A percentile compares a stretch with the other conserved stretches of the same genome.
Conservation (phyloP, 2,797 vertebrate genomes). For the Danio choprae region DNA sequence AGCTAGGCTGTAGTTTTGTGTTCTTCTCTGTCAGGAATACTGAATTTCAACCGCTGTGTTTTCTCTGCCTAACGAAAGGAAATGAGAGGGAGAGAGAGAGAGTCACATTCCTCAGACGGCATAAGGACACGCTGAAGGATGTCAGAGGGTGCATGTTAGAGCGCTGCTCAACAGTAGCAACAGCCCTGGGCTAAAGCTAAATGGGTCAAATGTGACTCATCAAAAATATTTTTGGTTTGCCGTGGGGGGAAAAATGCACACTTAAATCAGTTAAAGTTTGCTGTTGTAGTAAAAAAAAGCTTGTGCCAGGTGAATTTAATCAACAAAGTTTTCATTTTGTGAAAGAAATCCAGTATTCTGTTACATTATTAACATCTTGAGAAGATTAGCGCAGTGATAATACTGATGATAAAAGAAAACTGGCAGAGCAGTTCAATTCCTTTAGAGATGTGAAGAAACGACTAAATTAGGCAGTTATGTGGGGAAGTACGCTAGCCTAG, state of each 20-base stretch:
- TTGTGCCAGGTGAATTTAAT: constrained; percentile 4
- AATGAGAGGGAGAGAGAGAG: constrained; percentile 19
- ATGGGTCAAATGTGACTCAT: constrained; percentile 48
- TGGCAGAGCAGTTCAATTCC: neutral
- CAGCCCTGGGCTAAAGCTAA: constrained; percentile 44
- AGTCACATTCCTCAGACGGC: constrained; percentile 28
- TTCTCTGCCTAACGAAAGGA: constrained; percentile 33
- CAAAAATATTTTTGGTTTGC: constrained; percentile 40
- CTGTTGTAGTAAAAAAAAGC: constrained; percentile 19
- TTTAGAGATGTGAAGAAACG: constrained; percentile 12
- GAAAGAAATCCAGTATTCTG: neutral
- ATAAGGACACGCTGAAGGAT: constrained; percentile 38
- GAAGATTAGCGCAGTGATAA: constrained; percentile 10
- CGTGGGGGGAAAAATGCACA: neutral
- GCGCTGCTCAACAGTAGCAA: constrained; percentile 30
- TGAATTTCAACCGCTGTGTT: constrained; percentile 23
- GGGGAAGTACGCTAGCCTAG: neutral
- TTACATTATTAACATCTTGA: constrained; percentile 34
- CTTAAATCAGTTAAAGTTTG: constrained; percentile 30
- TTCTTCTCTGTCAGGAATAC: constrained; percentile 38
- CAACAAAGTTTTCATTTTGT: neutral
- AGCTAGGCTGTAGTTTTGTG: constrained; percentile 28
- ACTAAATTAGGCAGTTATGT: neutral
- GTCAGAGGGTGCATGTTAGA: constrained; percentile 45
- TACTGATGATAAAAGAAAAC: constrained; percentile 25